These are phyloP conservation scores for Celastrina argiolus DNA, from an alignment of 2,888 invertebrate genomes.

Conservation along the genomic window DNA sequence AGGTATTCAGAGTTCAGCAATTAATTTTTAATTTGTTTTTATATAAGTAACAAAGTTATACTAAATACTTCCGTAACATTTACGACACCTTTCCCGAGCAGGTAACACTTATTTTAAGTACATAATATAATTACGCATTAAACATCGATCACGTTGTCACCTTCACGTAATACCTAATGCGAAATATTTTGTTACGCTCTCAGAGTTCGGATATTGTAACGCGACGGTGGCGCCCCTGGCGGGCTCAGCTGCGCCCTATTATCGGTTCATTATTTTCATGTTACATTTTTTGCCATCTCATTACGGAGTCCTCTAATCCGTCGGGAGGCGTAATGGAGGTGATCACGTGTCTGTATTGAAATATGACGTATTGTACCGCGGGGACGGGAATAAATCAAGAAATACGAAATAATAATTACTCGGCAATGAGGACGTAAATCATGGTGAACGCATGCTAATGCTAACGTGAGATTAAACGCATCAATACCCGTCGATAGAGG, in stretches of 20 bases:
- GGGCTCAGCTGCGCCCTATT: constrained; percentile 58
- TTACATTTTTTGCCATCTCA: constrained; percentile 72
- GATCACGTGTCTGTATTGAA: constrained; percentile 74
- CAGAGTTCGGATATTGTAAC: constrained; percentile 11
- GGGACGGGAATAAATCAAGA: constrained; percentile 65
- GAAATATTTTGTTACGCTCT: not conserved
- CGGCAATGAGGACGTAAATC: constrained; percentile 74
- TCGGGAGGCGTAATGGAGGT: constrained; percentile 74
- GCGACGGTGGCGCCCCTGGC: constrained; percentile 54
- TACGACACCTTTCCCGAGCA: not conserved
- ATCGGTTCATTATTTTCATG: constrained; percentile 64
- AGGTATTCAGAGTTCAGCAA: too few species aligned
- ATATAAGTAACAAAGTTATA: not conserved
- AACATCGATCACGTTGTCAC: not conserved
- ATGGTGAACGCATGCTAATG: constrained; percentile 71
- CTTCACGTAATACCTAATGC: not conserved
- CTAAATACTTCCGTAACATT: not conserved
- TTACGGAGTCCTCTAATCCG: constrained; percentile 69
- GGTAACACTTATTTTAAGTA: not conserved
- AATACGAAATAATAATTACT: constrained; percentile 70
- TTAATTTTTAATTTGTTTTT: not conserved
- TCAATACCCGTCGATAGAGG: constrained; percentile 77
- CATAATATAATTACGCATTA: not conserved
- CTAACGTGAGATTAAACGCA: constrained; percentile 78
- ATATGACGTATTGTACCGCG: constrained; percentile 70